Conservation (phyloP, 2,797 vertebrate species). For the Lacerta agilis region DNA sequence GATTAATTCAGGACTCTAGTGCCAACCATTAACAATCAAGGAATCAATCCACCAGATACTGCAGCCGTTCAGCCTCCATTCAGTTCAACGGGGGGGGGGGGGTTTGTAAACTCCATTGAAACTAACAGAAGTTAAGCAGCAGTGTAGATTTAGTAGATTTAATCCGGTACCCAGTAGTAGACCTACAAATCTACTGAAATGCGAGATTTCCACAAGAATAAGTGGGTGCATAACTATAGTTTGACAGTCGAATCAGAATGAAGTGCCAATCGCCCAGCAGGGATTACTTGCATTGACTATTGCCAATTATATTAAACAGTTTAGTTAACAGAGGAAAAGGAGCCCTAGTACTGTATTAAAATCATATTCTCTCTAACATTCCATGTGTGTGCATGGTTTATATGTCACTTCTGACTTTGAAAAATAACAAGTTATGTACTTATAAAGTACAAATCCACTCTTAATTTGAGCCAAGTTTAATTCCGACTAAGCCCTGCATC, state of each 20-base stretch:
- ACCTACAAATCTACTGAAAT: constrained; percentile 17
- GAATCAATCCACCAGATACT: not conserved
- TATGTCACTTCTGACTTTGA: not conserved
- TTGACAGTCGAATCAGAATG: not conserved
- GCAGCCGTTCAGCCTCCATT: not conserved
- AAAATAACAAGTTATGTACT: not conserved
- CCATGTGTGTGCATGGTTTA: too few relatives aligned
- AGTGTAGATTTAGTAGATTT: not conserved
- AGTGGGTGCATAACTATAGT: not conserved
- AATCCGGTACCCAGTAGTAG: not conserved
- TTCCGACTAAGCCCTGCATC: not conserved
- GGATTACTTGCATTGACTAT: not conserved
- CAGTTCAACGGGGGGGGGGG: not conserved
- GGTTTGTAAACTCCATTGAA: not conserved
- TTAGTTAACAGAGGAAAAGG: not conserved
- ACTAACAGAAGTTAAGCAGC: constrained; percentile 1
- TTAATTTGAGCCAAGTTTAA: not conserved
- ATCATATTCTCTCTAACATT: not conserved
- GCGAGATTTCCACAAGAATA: not conserved
- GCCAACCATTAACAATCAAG: constrained; percentile 25
- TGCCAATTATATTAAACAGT: not conserved
- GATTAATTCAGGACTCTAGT: constrained; percentile 1
- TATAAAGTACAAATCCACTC: not conserved
- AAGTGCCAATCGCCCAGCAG: not conserved
- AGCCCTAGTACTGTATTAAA: not conserved